Evolutionary conservation across 1,140 invertebrate species (phyloP).

Genomic region (Anoplolepis gracilipes): DNA sequence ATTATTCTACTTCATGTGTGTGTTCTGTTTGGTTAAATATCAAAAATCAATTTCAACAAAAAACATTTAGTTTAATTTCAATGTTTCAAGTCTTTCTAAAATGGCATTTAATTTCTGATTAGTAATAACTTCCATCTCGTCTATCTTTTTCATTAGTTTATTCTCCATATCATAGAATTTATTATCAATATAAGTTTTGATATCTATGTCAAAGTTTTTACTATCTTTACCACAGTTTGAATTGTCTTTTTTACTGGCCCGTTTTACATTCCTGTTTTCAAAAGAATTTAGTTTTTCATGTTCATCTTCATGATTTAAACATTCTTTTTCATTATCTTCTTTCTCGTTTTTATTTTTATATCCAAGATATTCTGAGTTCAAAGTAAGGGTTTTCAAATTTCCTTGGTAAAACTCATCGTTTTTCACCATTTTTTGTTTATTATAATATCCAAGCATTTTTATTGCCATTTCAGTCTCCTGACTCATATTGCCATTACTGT

Average conservation of each 20-base stretch:
- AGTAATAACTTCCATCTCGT: constrained; percentile 76
- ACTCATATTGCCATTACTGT: constrained; percentile 60
- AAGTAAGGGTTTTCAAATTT: constrained; percentile 58
- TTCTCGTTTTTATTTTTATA: constrained; percentile 37
- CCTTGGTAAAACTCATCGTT: constrained; percentile 61
- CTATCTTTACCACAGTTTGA: not conserved
- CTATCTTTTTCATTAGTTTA: constrained; percentile 78
- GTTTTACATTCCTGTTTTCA: constrained; percentile 20
- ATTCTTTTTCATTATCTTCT: constrained; percentile 29
- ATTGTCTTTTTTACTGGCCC: constrained; percentile 16
- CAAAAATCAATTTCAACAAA: not conserved
- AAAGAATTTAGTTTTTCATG: not conserved
- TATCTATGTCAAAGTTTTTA: constrained; percentile 55
- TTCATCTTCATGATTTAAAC: not conserved
- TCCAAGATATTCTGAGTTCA: constrained; percentile 17
- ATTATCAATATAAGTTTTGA: constrained; percentile 78
- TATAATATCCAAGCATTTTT: constrained; percentile 69
- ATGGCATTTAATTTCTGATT: constrained; percentile 82
- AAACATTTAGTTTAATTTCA: constrained; percentile 43
- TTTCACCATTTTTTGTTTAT: constrained; percentile 54
- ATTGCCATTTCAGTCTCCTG: constrained; percentile 60
- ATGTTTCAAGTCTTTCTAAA: constrained; percentile 59
- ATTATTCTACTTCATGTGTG: not conserved
- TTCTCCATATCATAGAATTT: constrained; percentile 81
- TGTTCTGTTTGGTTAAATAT: constrained; percentile 1